These are phyloP conservation scores for Laspeyria flexula DNA, from an alignment of 2,888 invertebrate genomes.

Conservation along the genomic window DNA sequence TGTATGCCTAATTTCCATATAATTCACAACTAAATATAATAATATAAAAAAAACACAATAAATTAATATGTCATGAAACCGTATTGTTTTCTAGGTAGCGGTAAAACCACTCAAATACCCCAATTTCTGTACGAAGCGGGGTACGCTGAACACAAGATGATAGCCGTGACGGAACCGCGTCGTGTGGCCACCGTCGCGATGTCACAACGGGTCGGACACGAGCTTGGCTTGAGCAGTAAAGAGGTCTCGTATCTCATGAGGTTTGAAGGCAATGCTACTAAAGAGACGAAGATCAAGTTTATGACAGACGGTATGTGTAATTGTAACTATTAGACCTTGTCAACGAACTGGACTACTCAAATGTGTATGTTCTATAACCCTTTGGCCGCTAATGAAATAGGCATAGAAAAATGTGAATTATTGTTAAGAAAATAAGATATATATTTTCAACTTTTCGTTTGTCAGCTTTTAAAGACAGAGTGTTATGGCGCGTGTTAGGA, in stretches of 20 bases:
- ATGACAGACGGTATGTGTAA: constrained; percentile 94
- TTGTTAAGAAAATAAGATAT: no score
- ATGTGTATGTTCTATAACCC: no score
- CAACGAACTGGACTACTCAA: no score
- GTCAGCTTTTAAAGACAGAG: no score
- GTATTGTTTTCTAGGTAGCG: constrained; percentile 88
- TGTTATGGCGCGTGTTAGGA: no score
- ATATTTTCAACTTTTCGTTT: no score
- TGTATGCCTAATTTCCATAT: no score
- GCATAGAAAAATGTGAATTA: no score
- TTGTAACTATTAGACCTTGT: neutral
- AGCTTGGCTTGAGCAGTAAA: constrained; percentile 91
- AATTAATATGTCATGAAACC: no score
- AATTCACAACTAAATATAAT: no score
- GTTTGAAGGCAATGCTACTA: constrained; percentile 96
- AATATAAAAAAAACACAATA: no score
- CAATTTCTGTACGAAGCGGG: constrained; percentile 99
- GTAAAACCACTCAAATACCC: constrained; percentile 99
- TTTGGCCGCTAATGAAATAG: no score
- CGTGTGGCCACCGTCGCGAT: constrained; percentile 99
- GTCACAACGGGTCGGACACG: constrained; percentile 95
- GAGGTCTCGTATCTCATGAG: constrained; percentile 97
- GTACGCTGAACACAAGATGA: constrained; percentile 92
- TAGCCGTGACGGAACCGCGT: constrained; percentile 98
- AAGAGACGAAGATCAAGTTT: constrained; percentile 97